A percentile compares a stretch with the other conserved stretches of the same genome.
Conservation (phyloP, 2,888 invertebrate species). For the Nesidiocoris tenuis region DNA sequence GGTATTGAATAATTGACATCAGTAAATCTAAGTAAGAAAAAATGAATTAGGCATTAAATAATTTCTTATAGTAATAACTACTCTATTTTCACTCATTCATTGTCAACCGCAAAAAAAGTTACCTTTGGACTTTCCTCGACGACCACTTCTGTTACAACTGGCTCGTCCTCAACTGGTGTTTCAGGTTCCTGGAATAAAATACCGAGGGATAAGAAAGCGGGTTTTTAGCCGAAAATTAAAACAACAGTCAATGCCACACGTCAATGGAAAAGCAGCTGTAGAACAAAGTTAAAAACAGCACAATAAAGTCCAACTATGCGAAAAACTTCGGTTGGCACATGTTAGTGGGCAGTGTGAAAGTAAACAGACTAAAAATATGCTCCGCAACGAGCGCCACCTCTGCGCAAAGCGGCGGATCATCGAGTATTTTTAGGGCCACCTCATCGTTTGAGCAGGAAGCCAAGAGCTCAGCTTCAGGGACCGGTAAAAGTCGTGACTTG, state of each 20-base stretch:
- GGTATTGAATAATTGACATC: no score
- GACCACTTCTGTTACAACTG: background rate
- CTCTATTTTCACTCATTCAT: no score
- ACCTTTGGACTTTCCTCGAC: constrained; percentile 10
- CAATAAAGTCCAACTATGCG: constrained; percentile 6
- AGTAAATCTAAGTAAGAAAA: no score
- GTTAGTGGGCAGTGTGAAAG: constrained; percentile 16
- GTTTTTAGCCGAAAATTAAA: no score
- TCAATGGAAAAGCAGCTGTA: background rate
- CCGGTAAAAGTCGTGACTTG: background rate
- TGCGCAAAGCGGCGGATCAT: constrained; percentile 1
- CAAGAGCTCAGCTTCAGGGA: background rate
- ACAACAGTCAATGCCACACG: background rate
- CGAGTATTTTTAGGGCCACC: constrained; percentile 35
- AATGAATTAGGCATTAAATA: no score
- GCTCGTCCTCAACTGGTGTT: constrained; percentile 21
- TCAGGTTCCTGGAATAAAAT: constrained; percentile 23
- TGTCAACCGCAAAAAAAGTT: no score
- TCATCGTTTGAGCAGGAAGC: constrained; percentile 26
- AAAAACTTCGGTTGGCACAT: constrained; percentile 31
- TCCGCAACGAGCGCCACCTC: constrained; percentile 19
- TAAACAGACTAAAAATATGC: constrained; percentile 31
- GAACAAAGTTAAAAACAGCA: background rate
- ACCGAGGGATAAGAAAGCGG: no score
- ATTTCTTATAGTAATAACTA: no score